Conservation (phyloP, 2,888 invertebrate genomes). For the Ecliptopera silaceata region DNA sequence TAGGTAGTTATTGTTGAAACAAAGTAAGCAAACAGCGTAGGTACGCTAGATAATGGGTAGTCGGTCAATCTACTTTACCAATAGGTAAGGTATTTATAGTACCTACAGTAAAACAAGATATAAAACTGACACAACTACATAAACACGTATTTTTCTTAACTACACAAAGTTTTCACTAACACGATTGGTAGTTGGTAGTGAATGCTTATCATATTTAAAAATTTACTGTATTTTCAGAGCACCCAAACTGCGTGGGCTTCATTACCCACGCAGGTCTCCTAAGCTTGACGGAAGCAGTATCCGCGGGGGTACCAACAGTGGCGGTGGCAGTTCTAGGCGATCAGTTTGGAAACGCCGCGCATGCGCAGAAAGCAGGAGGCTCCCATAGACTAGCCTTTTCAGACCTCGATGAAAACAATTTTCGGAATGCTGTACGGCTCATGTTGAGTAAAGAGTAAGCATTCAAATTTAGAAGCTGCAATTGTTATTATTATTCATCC, state of each 20-base stretch:
- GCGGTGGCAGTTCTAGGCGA: conserved; percentile 82
- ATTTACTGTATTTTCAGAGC: conserved; percentile 70
- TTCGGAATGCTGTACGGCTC: conserved; percentile 63
- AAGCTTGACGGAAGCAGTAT: conserved; percentile 78
- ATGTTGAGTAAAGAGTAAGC: conserved; percentile 73
- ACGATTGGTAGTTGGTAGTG: too few species aligned
- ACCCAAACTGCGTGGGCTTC: conserved; percentile 81
- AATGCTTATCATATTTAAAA: too few species aligned
- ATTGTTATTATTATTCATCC: too few species aligned
- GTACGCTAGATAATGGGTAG: too few species aligned
- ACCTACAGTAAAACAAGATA: too few species aligned
- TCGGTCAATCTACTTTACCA: too few species aligned
- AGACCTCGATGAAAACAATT: conserved; percentile 64
- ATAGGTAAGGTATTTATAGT: too few species aligned
- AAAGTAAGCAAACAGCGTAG: too few species aligned
- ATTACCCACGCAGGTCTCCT: conserved; percentile 79
- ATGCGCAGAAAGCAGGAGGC: conserved; percentile 49
- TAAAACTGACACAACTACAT: too few species aligned
- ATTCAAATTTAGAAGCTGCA: neutral
- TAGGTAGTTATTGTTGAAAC: too few species aligned
- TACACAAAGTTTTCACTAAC: too few species aligned
- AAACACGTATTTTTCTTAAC: too few species aligned
- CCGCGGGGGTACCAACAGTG: conserved; percentile 77
- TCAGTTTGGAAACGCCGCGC: conserved; percentile 67
- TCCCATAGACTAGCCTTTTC: conserved; percentile 67